Evolutionary conservation across 2,113 vertebrate species (phyloP).

Genomic region (Eclectus roratus): DNA sequence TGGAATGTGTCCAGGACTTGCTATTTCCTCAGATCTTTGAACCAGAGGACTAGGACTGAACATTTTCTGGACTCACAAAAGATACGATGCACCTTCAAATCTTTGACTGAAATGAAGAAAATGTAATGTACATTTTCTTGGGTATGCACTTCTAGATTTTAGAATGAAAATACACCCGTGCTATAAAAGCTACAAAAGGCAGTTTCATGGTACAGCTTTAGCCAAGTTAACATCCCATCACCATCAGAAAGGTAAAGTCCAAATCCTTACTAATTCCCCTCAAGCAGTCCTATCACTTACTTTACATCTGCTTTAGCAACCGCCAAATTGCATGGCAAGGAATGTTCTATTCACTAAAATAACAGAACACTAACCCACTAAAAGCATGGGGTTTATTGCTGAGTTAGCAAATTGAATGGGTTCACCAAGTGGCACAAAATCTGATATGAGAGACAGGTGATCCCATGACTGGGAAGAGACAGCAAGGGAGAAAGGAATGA

Average conservation of each 20-base stretch:
- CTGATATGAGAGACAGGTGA: background rate
- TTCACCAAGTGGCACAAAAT: background rate
- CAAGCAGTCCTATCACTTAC: background rate
- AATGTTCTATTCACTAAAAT: background rate
- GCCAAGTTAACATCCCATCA: background rate
- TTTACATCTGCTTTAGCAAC: background rate
- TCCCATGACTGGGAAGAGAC: background rate
- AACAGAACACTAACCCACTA: background rate
- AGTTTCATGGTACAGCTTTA: background rate
- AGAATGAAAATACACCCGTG: background rate
- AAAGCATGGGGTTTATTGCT: background rate
- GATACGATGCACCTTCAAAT: background rate
- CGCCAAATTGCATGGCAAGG: background rate
- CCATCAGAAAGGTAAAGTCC: background rate
- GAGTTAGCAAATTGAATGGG: background rate
- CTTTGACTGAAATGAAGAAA: background rate
- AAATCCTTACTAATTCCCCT: background rate
- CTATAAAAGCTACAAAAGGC: background rate
- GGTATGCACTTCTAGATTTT: background rate
- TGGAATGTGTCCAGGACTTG: background rate
- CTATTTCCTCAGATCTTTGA: conserved; percentile 14
- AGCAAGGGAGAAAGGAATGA: background rate
- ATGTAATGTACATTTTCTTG: background rate
- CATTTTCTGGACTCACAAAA: background rate
- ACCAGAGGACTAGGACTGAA: background rate